These are phyloP conservation scores for Phrynocephalus forsythii DNA, from an alignment of 2,797 vertebrate genomes.

Conservation along the genomic window DNA sequence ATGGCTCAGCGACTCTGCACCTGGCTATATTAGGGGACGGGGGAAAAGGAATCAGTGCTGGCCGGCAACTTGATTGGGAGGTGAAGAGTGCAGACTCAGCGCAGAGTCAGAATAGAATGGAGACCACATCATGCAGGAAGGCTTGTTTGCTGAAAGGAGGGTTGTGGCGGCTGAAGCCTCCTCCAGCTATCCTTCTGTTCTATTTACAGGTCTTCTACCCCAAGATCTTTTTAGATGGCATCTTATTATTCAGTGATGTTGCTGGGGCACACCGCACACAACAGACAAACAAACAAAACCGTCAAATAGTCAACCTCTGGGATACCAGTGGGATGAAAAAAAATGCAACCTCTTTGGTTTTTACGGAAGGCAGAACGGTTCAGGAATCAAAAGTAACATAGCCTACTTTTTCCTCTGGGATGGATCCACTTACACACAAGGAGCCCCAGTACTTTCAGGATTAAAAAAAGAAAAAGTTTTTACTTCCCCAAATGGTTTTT, in stretches of 20 bases:
- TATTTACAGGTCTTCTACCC: not conserved
- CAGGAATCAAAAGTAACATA: not conserved
- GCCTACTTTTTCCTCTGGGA: not conserved
- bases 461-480: too few species aligned
- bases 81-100: not conserved
- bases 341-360: not conserved
- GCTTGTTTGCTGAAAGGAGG: conserved; percentile 12
- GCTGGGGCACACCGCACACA: not conserved
- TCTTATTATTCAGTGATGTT: not conserved
- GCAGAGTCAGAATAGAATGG: not conserved
- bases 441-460: not conserved
- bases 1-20: conserved; percentile 33
- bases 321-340: not conserved
- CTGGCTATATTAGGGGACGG: conserved; percentile 46
- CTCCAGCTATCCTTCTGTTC: not conserved
- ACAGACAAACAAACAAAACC: not conserved
- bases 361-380: not conserved
- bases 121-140: not conserved
- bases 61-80: conserved; percentile 19
- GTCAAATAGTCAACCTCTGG: too few species aligned
- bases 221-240: not conserved
- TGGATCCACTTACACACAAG: not conserved
- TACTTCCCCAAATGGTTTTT: not conserved
- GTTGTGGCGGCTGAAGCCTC: not conserved
- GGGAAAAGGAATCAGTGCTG: not conserved